phyloP scores from a whole-genome alignment of 2,888 invertebrate species.

The Miltochrista miniata region DNA sequence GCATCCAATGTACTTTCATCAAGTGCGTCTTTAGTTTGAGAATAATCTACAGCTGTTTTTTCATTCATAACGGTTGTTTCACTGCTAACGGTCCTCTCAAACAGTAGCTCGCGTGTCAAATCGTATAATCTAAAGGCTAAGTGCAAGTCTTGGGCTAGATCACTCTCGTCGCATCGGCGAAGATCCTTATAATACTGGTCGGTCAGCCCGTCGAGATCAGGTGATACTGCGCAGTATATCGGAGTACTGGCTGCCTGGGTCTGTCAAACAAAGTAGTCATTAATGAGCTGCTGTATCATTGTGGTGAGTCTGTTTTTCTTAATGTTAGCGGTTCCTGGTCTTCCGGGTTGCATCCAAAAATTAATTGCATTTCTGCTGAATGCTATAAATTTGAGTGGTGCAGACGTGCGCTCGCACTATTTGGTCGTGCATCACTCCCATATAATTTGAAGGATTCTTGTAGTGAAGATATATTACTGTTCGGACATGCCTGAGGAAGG shows the following conservation, averaged over 20 bases:
- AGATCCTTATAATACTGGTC: conserved; percentile 96
- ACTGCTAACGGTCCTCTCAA: conserved; percentile 31
- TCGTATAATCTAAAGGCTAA: conserved; percentile 64
- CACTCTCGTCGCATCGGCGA: conserved; percentile 84
- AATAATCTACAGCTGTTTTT: conserved; percentile 6
- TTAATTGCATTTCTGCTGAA: too few relatives aligned
- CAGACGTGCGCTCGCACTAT: too few relatives aligned
- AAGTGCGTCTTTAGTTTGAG: conserved; percentile 30
- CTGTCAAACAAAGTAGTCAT: conserved; percentile 63
- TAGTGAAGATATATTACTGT: too few relatives aligned
- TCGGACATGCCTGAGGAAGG: too few relatives aligned
- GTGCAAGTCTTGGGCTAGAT: conserved; percentile 61
- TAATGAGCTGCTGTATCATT: too few relatives aligned
- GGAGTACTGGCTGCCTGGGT: conserved; percentile 96
- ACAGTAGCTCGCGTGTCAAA: conserved; percentile 51
- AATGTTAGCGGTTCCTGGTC: too few relatives aligned
- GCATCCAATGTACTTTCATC: conserved; percentile 44
- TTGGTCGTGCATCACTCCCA: too few relatives aligned
- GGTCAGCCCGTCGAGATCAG: conserved; percentile 90
- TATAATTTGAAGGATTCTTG: too few relatives aligned
- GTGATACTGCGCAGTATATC: conserved; percentile 93
- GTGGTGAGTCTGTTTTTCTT: too few relatives aligned
- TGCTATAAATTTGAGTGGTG: too few relatives aligned
- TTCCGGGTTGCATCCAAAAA: too few relatives aligned
- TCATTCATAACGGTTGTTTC: conserved; percentile 19